These are phyloP conservation scores for Lasioglossum oenotherae DNA, from an alignment of 2,888 invertebrate species.

Conservation along the genomic window DNA sequence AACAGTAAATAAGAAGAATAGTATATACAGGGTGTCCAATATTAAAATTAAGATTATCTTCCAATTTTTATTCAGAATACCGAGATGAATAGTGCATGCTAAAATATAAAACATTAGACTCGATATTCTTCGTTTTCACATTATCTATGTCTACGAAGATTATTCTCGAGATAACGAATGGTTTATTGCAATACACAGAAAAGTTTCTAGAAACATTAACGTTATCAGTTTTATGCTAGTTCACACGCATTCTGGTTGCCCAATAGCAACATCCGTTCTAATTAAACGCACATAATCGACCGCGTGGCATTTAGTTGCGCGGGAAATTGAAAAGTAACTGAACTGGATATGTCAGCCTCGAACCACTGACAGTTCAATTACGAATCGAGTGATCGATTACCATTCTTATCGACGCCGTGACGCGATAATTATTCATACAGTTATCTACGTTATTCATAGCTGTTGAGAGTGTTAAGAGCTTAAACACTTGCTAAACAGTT, in stretches of 20 bases:
- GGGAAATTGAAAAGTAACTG: conserved; percentile 49
- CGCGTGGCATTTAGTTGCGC: conserved; percentile 1
- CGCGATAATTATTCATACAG: conserved; percentile 32
- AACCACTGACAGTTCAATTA: conserved; percentile 40
- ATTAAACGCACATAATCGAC: conserved; percentile 15
- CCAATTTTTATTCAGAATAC: too few relatives aligned
- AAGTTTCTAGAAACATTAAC: not conserved
- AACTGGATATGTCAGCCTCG: conserved; percentile 20
- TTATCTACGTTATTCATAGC: conserved; percentile 10
- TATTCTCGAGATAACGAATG: not conserved
- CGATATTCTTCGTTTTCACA: too few relatives aligned
- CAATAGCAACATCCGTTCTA: conserved; percentile 13
- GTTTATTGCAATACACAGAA: not conserved
- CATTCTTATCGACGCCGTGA: conserved; percentile 41
- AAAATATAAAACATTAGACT: too few relatives aligned
- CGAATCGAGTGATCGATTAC: conserved; percentile 44
- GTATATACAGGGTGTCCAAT: too few relatives aligned
- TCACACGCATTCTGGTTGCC: not conserved
- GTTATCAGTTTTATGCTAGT: not conserved
- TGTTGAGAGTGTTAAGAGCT: not conserved
- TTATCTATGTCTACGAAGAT: not conserved
- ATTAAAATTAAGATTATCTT: too few relatives aligned
- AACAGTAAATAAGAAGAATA: too few relatives aligned
- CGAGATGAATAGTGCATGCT: too few relatives aligned
- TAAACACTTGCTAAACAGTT: conserved; percentile 10